These are phyloP conservation scores for Geococcyx californianus DNA, from an alignment of 2,113 vertebrate species.

Conservation along the genomic window DNA sequence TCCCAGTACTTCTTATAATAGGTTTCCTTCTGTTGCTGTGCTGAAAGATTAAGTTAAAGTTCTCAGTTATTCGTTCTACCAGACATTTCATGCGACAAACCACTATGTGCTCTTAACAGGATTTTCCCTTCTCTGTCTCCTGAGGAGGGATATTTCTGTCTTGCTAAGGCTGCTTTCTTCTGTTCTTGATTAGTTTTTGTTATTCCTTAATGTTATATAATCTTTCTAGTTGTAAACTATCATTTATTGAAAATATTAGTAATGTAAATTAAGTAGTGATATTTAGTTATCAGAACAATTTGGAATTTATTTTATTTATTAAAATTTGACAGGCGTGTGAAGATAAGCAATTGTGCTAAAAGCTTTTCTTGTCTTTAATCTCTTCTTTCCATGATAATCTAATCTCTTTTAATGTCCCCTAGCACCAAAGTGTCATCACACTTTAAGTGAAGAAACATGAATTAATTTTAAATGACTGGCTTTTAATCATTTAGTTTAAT, in stretches of 20 bases:
- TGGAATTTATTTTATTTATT: background rate
- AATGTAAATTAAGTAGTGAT: background rate
- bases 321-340: background rate
- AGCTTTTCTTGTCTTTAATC: background rate
- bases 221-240: fast-evolving
- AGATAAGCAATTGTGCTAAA: background rate
- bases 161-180: background rate
- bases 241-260: fast-evolving
- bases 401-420: background rate
- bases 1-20: background rate
- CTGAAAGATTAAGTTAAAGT: background rate
- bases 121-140: background rate
- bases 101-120: background rate
- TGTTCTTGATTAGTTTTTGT: background rate
- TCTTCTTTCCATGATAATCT: background rate
- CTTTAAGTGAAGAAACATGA: background rate
- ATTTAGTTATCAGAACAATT: background rate
- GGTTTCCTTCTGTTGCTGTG: background rate
- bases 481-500: background rate
- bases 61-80: background rate
- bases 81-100: background rate
- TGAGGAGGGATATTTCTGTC: background rate
- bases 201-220: background rate
- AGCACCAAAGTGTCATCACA: background rate
- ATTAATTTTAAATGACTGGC: background rate